Percentiles rank a stretch among this genome's conserved stretches.
phyloP scores from a whole-genome alignment of 2,797 vertebrate genomes.

The Hafferia zeledoni region DNA sequence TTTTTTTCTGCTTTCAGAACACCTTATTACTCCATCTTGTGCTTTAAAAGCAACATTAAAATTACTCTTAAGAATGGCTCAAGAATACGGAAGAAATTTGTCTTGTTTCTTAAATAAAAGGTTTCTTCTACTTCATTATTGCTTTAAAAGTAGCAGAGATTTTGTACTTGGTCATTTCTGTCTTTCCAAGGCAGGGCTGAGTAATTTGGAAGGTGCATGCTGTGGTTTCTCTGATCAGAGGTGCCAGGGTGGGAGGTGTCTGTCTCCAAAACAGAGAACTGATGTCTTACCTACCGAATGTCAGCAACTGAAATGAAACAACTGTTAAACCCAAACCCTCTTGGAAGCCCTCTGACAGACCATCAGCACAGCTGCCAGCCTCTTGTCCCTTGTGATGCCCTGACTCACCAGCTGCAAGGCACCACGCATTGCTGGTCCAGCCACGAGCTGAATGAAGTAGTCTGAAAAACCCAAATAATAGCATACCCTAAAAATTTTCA shows the following conservation, averaged over 20 bases:
- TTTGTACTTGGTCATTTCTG: neutral
- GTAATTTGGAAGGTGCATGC: neutral
- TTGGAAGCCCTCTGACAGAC: neutral
- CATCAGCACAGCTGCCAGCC: neutral
- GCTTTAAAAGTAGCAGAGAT: neutral
- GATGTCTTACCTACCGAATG: neutral
- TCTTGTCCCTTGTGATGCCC: neutral
- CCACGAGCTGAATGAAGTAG: neutral
- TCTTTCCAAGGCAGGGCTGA: neutral
- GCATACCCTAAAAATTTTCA: neutral
- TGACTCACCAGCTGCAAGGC: neutral
- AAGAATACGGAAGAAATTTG: neutral
- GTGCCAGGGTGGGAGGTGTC: neutral
- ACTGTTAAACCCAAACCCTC: neutral
- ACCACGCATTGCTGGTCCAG: neutral
- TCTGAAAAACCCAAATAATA: neutral
- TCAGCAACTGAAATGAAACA: neutral
- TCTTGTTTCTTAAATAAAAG: neutral
- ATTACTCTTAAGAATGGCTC: neutral
- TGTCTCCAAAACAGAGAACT: neutral
- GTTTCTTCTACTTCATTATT: neutral
- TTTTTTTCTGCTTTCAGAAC: neutral
- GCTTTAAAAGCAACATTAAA: neutral
- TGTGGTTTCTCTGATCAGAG: neutral
- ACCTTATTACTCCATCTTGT: neutral